Conservation (phyloP, 2,113 vertebrate species). For the Strix aluco region DNA sequence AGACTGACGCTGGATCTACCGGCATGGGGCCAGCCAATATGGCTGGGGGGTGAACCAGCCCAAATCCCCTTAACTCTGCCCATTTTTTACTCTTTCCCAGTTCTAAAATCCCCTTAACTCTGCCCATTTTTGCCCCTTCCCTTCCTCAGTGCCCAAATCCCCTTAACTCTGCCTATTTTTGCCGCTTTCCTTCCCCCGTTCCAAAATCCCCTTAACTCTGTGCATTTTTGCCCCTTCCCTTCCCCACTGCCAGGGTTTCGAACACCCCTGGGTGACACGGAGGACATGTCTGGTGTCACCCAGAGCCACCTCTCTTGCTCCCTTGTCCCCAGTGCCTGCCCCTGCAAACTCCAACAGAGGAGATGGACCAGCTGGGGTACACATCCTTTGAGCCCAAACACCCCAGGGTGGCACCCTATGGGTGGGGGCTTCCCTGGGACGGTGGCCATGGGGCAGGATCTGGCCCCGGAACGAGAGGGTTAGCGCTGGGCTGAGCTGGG, state of each 20-base stretch:
- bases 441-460: neutral
- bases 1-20: neutral
- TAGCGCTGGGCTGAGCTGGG: neutral
- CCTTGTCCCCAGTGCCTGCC: neutral
- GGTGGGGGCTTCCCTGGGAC: neutral
- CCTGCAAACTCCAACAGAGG: rapidly evolving
- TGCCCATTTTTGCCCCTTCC: neutral
- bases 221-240: neutral
- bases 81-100: neutral
- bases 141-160: neutral
- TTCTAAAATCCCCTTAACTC: neutral
- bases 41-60: neutral
- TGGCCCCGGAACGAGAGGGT: neutral
- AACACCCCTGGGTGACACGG: neutral
- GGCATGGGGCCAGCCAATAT: rapidly evolving
- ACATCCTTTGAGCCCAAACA: neutral
- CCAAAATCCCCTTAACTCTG: neutral
- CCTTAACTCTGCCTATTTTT: neutral
- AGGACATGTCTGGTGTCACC: neutral
- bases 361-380: neutral
- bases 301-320: neutral
- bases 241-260: neutral
- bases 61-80: neutral
- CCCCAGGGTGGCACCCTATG: neutral
- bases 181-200: rapidly evolving